These are phyloP conservation scores for Nothoprocta pentlandii DNA, from an alignment of 2,113 vertebrate species.

Conservation along the genomic window DNA sequence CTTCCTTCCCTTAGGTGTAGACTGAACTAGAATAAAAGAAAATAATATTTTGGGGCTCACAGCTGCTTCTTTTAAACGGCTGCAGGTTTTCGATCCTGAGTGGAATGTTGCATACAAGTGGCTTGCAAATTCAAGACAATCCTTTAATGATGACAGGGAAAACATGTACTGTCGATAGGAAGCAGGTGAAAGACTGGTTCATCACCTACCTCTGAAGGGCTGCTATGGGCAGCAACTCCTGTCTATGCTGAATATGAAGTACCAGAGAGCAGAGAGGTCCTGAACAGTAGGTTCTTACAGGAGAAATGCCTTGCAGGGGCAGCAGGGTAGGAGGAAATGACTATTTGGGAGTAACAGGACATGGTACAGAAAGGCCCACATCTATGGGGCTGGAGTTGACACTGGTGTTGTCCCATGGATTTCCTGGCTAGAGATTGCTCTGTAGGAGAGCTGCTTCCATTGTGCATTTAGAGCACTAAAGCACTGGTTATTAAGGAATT, in stretches of 20 bases:
- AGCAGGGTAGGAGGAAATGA: neutral
- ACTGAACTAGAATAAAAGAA: neutral
- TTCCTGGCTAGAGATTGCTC: neutral
- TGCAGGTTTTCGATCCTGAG: neutral
- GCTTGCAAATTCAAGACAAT: neutral
- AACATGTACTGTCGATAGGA: neutral
- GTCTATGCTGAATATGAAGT: neutral
- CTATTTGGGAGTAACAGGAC: neutral
- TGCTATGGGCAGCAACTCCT: neutral
- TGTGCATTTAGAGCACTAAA: neutral
- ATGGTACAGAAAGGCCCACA: neutral
- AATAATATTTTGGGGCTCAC: neutral
- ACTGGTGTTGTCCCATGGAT: neutral
- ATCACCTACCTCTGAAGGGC: neutral
- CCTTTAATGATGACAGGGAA: neutral
- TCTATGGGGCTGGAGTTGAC: neutral
- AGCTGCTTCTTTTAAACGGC: neutral
- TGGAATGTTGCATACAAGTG: fast-evolving
- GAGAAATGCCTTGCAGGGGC: neutral
- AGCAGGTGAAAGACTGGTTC: neutral
- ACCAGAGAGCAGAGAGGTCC: neutral
- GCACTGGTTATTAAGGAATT: neutral
- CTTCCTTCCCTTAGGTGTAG: neutral
- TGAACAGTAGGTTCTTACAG: neutral
- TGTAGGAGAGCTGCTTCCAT: neutral